phyloP scores from a whole-genome alignment of 1,140 invertebrate genomes.

The Phymastichus coffea region DNA sequence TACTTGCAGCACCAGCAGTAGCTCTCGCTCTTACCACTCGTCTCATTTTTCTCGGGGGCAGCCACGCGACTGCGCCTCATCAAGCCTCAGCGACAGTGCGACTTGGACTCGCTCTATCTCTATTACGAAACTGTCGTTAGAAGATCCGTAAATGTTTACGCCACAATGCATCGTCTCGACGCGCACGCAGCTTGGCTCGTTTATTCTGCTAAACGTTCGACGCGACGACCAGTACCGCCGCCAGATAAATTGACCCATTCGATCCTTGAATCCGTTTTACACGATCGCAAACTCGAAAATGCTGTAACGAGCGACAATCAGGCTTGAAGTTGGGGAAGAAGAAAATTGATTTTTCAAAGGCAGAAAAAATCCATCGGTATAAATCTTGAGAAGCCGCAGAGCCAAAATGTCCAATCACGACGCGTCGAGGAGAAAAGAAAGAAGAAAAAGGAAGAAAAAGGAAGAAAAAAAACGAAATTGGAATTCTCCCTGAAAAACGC shows the following conservation, averaged over 20 bases:
- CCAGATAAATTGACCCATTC: background rate
- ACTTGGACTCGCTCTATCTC: background rate
- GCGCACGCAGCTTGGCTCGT: background rate
- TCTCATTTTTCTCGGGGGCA: background rate
- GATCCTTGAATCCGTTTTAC: background rate
- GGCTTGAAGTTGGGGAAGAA: too few species aligned
- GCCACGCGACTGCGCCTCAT: background rate
- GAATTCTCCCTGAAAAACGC: conserved; percentile 3
- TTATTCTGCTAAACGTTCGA: background rate
- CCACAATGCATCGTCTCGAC: too few species aligned
- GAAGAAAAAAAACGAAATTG: background rate
- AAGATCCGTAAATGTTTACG: background rate
- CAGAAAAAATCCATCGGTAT: too few species aligned
- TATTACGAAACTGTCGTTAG: conserved; percentile 21
- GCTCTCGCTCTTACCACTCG: background rate
- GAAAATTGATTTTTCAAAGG: too few species aligned
- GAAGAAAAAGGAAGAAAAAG: background rate
- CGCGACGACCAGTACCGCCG: background rate
- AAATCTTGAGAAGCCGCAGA: too few species aligned
- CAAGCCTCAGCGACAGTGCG: background rate
- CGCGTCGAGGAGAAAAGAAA: too few species aligned
- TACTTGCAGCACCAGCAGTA: too few species aligned
- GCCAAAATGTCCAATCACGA: too few species aligned
- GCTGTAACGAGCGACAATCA: background rate
- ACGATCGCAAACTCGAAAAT: background rate